phyloP scores from a whole-genome alignment of 2,888 invertebrate genomes.

The Cyclophora albipunctata region DNA sequence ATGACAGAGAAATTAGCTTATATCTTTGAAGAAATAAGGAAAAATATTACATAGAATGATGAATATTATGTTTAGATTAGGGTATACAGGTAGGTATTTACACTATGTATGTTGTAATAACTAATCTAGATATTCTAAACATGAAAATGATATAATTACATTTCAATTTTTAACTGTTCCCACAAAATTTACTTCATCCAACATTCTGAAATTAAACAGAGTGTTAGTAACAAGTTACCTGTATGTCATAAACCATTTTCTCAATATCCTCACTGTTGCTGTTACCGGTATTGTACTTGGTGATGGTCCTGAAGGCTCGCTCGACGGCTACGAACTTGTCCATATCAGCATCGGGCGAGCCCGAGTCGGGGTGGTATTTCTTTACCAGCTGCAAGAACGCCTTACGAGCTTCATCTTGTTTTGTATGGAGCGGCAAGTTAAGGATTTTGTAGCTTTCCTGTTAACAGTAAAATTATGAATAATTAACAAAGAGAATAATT shows the following conservation, averaged over 20 bases:
- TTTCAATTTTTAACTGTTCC: no score
- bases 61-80: no score
- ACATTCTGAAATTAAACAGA: no score
- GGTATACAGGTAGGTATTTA: no score
- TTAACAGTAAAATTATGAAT: background rate
- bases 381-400: constrained; percentile 87
- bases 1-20: background rate
- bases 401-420: constrained; percentile 81
- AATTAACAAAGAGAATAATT: background rate
- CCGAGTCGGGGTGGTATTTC: constrained; percentile 89
- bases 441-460: constrained; percentile 82
- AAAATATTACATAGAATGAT: no score
- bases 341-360: constrained; percentile 80
- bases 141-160: no score
- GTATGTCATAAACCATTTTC: constrained; percentile 77
- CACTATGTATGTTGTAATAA: no score
- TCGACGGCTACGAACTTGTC: constrained; percentile 85
- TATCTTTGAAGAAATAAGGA: no score
- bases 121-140: no score
- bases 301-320: constrained; percentile 82
- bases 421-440: constrained; percentile 79
- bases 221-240: no score
- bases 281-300: constrained; percentile 76
- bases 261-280: constrained; percentile 70
- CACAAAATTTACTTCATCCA: no score